Percentiles rank a stretch among this genome's conserved stretches.
These are phyloP conservation scores for Sinosuthora webbiana DNA, from an alignment of 2,113 vertebrate genomes.

Conservation along the genomic window DNA sequence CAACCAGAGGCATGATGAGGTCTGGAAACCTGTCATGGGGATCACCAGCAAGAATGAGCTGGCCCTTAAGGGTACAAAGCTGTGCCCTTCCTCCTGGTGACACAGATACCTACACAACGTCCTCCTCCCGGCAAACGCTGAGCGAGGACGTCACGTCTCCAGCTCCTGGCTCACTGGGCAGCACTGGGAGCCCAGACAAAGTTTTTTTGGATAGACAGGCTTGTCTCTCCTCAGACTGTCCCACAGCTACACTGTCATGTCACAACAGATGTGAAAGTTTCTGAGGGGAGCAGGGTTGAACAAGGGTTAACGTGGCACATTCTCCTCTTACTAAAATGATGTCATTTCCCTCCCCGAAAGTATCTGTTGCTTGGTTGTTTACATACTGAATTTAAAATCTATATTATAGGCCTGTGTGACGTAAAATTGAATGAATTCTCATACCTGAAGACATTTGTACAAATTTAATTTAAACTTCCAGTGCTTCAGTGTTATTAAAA, in stretches of 20 bases:
- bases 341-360: slow-evolving; percentile 22
- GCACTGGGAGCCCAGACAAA: not conserved
- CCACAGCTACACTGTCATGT: not conserved
- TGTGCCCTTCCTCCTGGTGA: not conserved
- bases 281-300: not conserved
- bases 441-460: not conserved
- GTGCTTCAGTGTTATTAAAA: not conserved
- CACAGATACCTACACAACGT: not conserved
- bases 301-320: slow-evolving; percentile 38
- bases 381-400: slow-evolving; percentile 34
- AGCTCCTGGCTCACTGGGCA: not conserved
- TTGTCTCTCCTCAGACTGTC: not conserved
- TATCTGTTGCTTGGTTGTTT: slow-evolving; percentile 59
- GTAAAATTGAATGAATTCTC: not conserved
- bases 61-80: not conserved
- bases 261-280: not conserved
- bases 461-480: not conserved
- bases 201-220: not conserved
- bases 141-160: rapidly evolving
- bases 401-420: not conserved
- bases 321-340: slow-evolving; percentile 54
- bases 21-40: not conserved
- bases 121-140: rapidly evolving
- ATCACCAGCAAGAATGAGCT: not conserved
- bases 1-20: not conserved